phyloP scores from a whole-genome alignment of 2,888 invertebrate genomes.

The Myopa tessellatipennis region DNA sequence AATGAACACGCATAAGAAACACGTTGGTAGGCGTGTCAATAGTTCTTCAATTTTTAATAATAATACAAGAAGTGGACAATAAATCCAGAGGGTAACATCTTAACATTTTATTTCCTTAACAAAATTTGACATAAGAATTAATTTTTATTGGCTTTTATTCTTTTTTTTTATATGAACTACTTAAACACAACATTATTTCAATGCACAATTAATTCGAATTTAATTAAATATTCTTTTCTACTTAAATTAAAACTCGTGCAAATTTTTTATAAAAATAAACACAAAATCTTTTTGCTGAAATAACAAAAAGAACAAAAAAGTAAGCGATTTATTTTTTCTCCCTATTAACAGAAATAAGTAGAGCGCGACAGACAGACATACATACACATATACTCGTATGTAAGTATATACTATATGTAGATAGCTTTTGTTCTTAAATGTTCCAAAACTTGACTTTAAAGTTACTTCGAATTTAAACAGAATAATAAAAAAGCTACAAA shows the following conservation, averaged over 20 bases:
- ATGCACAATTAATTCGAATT: too few species aligned
- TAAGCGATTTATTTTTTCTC: neutral
- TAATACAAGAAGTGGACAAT: neutral
- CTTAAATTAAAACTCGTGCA: neutral
- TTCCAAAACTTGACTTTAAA: neutral
- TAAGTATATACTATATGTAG: too few species aligned
- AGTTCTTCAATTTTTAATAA: neutral
- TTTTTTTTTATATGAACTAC: too few species aligned
- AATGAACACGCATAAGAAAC: neutral
- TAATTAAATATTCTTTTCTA: too few species aligned
- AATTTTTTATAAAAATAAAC: too few species aligned
- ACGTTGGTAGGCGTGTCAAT: neutral
- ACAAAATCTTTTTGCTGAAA: neutral
- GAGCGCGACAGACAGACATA: neutral
- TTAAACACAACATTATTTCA: too few species aligned
- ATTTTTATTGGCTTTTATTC: too few species aligned
- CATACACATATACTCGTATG: too few species aligned
- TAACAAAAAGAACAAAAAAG: neutral
- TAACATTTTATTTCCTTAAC: neutral
- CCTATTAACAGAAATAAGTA: constrained; percentile 3
- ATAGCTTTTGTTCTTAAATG: neutral
- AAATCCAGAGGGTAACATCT: neutral
- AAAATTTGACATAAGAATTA: too few species aligned
- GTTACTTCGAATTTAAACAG: neutral
- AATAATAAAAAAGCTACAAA: too few species aligned